Conservation (phyloP, 2,113 vertebrate species). For the Macquaria ambigua region DNA sequence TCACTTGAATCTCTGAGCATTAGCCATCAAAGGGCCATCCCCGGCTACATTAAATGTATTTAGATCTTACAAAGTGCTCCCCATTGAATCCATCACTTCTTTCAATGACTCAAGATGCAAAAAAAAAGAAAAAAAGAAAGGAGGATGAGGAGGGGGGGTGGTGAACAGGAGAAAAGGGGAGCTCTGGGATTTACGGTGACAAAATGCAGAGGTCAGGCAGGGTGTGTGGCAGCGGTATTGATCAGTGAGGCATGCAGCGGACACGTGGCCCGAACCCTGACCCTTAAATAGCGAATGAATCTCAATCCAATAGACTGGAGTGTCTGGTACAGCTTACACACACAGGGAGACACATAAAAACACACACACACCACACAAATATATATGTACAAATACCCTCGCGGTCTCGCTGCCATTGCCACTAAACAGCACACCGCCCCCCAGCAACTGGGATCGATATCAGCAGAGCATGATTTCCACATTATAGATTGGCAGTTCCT, state of each 20-base stretch:
- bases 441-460: slow-evolving; percentile 86
- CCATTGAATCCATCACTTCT: slow-evolving; percentile 78
- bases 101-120: slow-evolving; percentile 73
- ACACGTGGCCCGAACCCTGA: slow-evolving; percentile 91
- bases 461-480: slow-evolving; percentile 90
- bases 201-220: slow-evolving; percentile 88
- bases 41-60: slow-evolving; percentile 74
- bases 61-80: slow-evolving; percentile 77
- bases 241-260: slow-evolving; percentile 89
- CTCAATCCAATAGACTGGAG: slow-evolving; percentile 98
- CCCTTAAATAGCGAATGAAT: slow-evolving; percentile 99
- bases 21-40: slow-evolving; percentile 70
- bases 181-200: slow-evolving; percentile 88
- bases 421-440: slow-evolving; percentile 47
- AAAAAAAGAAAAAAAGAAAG: slow-evolving; percentile 26
- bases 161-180: slow-evolving; percentile 42
- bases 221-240: slow-evolving; percentile 87
- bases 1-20: slow-evolving; percentile 35
- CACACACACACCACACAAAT: slow-evolving; percentile 50
- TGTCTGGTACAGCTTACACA: slow-evolving; percentile 77
- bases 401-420: slow-evolving; percentile 27
- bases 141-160: slow-evolving; percentile 9
- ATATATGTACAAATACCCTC: slow-evolving; percentile 66
- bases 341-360: slow-evolving; percentile 46
- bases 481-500: slow-evolving; percentile 93